These are phyloP conservation scores for Tetrax tetrax DNA, from an alignment of 2,113 vertebrate genomes.

Conservation along the genomic window DNA sequence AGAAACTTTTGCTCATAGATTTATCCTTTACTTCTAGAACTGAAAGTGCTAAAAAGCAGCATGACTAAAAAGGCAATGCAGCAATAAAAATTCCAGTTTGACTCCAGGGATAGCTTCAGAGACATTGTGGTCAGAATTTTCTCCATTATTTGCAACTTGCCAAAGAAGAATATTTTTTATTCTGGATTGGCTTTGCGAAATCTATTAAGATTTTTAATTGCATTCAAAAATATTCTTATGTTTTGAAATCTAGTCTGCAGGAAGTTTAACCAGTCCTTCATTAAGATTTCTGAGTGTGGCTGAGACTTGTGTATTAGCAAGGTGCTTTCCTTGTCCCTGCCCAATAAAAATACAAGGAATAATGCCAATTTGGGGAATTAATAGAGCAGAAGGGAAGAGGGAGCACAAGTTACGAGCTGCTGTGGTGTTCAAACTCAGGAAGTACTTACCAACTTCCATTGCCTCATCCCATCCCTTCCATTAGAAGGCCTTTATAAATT, in stretches of 20 bases:
- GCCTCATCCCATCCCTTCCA: conserved; percentile 35
- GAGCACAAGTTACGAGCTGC: conserved; percentile 14
- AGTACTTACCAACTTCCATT: conserved; percentile 48
- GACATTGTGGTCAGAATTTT: conserved; percentile 62
- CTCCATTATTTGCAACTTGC: conserved; percentile 52
- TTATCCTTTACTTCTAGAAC: conserved; percentile 47
- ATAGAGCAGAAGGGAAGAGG: background rate
- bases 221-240: conserved; percentile 30
- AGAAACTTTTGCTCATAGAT: conserved; percentile 60
- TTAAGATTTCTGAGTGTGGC: background rate
- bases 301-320: background rate
- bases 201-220: conserved; percentile 43
- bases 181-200: conserved; percentile 49
- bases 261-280: conserved; percentile 6
- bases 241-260: conserved; percentile 42
- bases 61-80: conserved; percentile 50
- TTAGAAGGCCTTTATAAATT: conserved; percentile 37
- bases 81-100: conserved; percentile 66
- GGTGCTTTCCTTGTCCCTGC: background rate
- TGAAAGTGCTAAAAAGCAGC: conserved; percentile 53
- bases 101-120: conserved; percentile 66
- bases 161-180: conserved; percentile 47
- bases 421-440: conserved; percentile 33
- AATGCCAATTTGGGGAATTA: background rate
- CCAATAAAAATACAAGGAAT: background rate